Evolutionary conservation across 2,888 invertebrate species (phyloP).

Genomic region (Drosophila melanosoma): DNA sequence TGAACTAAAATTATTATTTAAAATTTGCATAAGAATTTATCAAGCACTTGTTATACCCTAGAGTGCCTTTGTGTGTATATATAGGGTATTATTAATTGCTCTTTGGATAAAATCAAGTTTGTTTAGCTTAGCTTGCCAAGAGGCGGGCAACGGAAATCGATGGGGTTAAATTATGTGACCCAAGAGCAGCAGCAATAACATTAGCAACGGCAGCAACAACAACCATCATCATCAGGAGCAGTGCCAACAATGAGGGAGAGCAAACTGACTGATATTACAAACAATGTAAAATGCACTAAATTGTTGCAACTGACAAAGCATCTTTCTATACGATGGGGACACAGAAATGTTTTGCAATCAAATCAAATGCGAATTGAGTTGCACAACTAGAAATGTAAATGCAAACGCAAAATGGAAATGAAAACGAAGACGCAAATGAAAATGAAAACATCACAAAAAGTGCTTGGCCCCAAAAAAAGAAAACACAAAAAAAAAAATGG

Average conservation of each 20-base stretch:
- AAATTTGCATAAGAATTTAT: background rate
- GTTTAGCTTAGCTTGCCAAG: conserved; percentile 42
- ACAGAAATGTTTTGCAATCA: conserved; percentile 64
- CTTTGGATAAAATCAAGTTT: conserved; percentile 64
- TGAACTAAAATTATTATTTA: background rate
- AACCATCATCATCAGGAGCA: conserved; percentile 13
- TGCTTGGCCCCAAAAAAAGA: conserved; percentile 26
- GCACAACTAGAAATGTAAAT: conserved; percentile 50
- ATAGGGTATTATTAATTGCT: conserved; percentile 52
- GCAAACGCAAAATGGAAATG: conserved; percentile 46
- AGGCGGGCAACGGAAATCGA: conserved; percentile 28
- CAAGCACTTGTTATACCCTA: background rate
- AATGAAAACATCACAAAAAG: conserved; percentile 55
- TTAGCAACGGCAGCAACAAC: conserved; percentile 23
- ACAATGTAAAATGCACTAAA: conserved; percentile 73
- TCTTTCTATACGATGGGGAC: conserved; percentile 31
- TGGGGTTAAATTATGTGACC: conserved; percentile 54
- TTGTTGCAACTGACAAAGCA: conserved; percentile 60
- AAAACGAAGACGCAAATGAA: conserved; percentile 41
- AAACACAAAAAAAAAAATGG: conserved; percentile 21
- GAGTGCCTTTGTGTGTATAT: background rate
- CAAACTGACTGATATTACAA: conserved; percentile 56
- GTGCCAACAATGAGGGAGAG: conserved; percentile 9
- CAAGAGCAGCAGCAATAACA: conserved; percentile 29
- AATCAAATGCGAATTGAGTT: conserved; percentile 77